Conservation (phyloP, 2,113 vertebrate species). For the Ellobius talpinus region DNA sequence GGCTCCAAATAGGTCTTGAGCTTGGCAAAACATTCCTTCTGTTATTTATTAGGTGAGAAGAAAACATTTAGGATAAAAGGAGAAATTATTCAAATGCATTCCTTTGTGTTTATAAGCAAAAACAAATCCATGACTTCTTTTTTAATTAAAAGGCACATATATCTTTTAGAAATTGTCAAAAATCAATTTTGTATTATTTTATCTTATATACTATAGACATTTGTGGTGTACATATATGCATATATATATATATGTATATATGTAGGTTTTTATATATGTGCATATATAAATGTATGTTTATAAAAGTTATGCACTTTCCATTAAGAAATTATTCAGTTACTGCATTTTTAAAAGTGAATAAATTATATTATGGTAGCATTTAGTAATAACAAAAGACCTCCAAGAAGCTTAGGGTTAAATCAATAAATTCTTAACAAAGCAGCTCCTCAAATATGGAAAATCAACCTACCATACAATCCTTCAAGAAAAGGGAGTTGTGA, state of each 20-base stretch:
- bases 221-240: neutral
- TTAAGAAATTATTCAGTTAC: slow-evolving; percentile 44
- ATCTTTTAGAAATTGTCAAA: slow-evolving; percentile 6
- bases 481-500: neutral
- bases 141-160: neutral
- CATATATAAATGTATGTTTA: neutral
- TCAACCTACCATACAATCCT: slow-evolving; percentile 19
- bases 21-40: slow-evolving; percentile 69
- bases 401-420: slow-evolving; percentile 25
- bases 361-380: neutral
- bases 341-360: neutral
- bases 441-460: slow-evolving; percentile 38
- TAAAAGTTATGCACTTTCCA: neutral
- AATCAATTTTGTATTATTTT: slow-evolving; percentile 10
- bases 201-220: slow-evolving; percentile 18
- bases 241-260: neutral
- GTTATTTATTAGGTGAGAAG: slow-evolving; percentile 79
- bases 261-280: slow-evolving; percentile 11
- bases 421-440: neutral
- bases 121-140: slow-evolving; percentile 49
- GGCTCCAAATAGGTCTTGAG: slow-evolving; percentile 67
- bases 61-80: slow-evolving; percentile 76
- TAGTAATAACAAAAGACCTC: slow-evolving; percentile 6
- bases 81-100: slow-evolving; percentile 63
- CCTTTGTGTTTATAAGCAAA: slow-evolving; percentile 61